Percentiles rank a stretch among this genome's conserved stretches.
phyloP scores from a whole-genome alignment of 2,797 vertebrate genomes.

The Muscicapa striata region DNA sequence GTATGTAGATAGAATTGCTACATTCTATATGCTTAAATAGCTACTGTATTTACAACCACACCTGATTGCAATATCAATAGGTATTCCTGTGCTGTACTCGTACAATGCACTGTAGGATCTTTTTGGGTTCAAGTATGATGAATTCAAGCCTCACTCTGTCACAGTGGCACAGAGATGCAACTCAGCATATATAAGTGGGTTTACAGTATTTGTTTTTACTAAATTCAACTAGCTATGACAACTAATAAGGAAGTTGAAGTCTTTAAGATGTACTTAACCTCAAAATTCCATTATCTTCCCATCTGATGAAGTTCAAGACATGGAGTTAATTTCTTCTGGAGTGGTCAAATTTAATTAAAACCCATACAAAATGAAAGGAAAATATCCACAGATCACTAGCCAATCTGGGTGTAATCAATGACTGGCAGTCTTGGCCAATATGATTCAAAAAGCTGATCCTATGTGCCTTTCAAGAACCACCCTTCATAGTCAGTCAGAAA shows the following conservation, averaged over 20 bases:
- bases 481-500: neutral
- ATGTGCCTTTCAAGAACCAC: neutral
- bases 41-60: neutral
- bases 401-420: neutral
- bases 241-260: neutral
- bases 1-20: neutral
- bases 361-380: neutral
- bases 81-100: neutral
- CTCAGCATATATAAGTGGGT: neutral
- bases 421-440: neutral
- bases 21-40: neutral
- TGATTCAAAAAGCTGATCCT: neutral
- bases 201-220: neutral
- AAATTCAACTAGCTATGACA: neutral
- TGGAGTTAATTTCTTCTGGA: neutral
- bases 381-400: neutral
- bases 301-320: neutral
- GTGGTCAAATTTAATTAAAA: neutral
- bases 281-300: neutral
- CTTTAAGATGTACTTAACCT: neutral
- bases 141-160: neutral
- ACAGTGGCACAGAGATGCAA: neutral
- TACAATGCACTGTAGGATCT: neutral
- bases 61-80: neutral
- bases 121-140: neutral